Conservation (phyloP, 2,113 vertebrate species). For the Corythornis cristatus region DNA sequence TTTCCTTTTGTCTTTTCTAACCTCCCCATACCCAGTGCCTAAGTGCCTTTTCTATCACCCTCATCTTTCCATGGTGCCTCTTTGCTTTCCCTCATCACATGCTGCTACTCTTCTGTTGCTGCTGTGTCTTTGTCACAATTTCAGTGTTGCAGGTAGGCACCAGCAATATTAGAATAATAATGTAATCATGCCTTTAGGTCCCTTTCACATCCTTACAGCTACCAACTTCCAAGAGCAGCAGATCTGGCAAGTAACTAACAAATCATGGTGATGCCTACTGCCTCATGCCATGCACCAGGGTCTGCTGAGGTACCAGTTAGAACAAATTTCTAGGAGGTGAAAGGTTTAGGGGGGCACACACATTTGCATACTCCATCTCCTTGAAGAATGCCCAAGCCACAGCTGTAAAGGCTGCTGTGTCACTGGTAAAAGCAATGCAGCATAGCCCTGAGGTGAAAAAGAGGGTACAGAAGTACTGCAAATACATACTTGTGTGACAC, state of each 20-base stretch:
- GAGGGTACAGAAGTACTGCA: neutral
- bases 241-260: neutral
- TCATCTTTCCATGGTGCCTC: neutral
- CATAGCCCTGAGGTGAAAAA: neutral
- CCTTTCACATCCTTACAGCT: neutral
- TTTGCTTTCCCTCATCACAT: neutral
- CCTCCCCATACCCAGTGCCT: rapidly evolving
- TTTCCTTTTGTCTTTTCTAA: neutral
- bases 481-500: neutral
- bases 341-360: neutral
- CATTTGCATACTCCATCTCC: neutral
- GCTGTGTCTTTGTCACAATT: neutral
- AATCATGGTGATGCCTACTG: neutral
- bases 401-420: neutral
- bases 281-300: neutral
- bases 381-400: neutral
- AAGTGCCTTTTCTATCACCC: neutral
- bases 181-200: neutral
- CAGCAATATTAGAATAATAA: neutral
- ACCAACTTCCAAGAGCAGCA: neutral
- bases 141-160: neutral
- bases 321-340: neutral
- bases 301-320: neutral
- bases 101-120: neutral
- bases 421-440: neutral